These are phyloP conservation scores for Peromyscus attwateri DNA, from an alignment of 2,797 vertebrate genomes.

Conservation along the genomic window DNA sequence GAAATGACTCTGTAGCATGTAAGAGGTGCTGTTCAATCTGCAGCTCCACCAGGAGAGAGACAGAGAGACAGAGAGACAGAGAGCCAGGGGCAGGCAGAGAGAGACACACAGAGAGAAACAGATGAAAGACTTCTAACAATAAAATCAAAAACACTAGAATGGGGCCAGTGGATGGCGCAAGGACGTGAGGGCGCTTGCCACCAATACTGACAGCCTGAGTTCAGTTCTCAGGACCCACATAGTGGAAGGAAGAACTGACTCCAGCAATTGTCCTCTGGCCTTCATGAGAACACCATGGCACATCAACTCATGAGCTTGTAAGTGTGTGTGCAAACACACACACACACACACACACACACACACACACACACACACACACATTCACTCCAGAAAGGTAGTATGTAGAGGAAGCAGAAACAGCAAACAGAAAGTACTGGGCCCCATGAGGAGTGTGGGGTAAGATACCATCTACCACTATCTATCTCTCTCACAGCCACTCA, in stretches of 20 bases:
- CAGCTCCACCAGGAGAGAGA: too few species aligned
- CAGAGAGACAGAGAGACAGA: not conserved
- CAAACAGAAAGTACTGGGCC: not conserved
- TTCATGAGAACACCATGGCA: not conserved
- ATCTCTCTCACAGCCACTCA: not conserved
- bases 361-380: not conserved
- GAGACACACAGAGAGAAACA: not conserved
- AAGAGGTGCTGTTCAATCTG: not conserved
- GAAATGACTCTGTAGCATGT: not conserved
- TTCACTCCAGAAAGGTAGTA: not conserved
- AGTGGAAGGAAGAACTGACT: not conserved
- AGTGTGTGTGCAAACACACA: not conserved
- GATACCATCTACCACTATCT: rapidly evolving
- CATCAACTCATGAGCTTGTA: not conserved
- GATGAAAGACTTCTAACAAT: not conserved
- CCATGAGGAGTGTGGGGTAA: rapidly evolving
- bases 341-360: not conserved
- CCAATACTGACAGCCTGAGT: too few species aligned
- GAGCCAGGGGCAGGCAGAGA: not conserved
- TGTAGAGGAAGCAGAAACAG: not conserved
- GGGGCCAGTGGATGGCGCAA: not conserved
- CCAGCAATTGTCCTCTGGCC: not conserved
- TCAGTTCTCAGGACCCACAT: not conserved
- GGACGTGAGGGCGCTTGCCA: not conserved
- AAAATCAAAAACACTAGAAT: not conserved